A percentile compares a stretch with the other conserved stretches of the same genome.
Evolutionary conservation across 2,888 invertebrate genomes (phyloP).

Genomic region (Stenoptilia bipunctidactyla): DNA sequence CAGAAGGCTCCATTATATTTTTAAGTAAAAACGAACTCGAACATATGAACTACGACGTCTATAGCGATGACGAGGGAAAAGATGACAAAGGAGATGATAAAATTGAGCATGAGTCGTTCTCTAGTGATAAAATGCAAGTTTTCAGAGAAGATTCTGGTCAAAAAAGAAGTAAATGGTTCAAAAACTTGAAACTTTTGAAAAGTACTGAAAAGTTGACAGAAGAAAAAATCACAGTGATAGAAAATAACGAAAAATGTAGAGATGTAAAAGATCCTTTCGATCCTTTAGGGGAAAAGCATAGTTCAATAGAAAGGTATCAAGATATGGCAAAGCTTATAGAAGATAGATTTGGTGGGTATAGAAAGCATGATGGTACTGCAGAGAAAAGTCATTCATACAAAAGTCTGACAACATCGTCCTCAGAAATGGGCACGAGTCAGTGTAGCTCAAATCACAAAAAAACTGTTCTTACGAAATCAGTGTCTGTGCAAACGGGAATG

Average conservation of each 20-base stretch:
- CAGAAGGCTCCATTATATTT: conserved; percentile 77
- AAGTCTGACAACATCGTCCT: conserved; percentile 64
- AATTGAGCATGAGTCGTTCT: conserved; percentile 46
- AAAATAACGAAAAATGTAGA: conserved; percentile 44
- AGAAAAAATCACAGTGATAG: conserved; percentile 50
- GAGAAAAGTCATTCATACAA: conserved; percentile 67
- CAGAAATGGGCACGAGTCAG: conserved; percentile 65
- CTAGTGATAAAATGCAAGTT: conserved; percentile 61
- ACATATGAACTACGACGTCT: conserved; percentile 71
- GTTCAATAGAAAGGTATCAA: conserved; percentile 79
- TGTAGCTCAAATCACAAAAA: conserved; percentile 63
- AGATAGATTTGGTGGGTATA: conserved; percentile 72
- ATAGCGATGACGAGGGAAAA: conserved; percentile 62
- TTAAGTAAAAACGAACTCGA: conserved; percentile 76
- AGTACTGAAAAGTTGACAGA: conserved; percentile 58
- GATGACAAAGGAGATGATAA: conserved; percentile 56
- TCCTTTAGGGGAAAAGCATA: conserved; percentile 73
- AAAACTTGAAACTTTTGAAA: conserved; percentile 67
- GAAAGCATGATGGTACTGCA: conserved; percentile 55
- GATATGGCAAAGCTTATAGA: conserved; percentile 80
- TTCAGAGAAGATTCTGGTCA: conserved; percentile 59
- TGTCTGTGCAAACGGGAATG: conserved; percentile 65
- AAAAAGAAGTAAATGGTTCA: conserved; percentile 77
- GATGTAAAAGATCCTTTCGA: conserved; percentile 72
- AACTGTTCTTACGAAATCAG: conserved; percentile 60